These are phyloP conservation scores for human DNA, from an alignment of 2,113 vertebrate genomes.

Conservation along the genomic window GRCh38 chr22:22931501-22932000, in stretches of 20 bases:
- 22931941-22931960: background rate
- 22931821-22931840: background rate
- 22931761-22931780: background rate
- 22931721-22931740: accelerated
- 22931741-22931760: background rate
- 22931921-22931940: background rate
- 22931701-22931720: accelerated
- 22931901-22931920: background rate
- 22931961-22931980: background rate
- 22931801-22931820: background rate
- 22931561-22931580: background rate
- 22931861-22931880: background rate
- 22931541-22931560: accelerated
- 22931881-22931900: background rate
- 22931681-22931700: accelerated
- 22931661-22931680: background rate
- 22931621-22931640: accelerated
- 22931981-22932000: accelerated
- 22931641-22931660: accelerated
- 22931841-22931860: background rate
- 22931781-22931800: background rate
- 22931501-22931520: background rate
- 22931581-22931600: accelerated
- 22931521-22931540: background rate
- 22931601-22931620: background rate